Percentiles rank a stretch among this genome's conserved stretches.
Evolutionary conservation across 2,888 invertebrate species (phyloP).

Genomic region (Glaucopsyche alexis): DNA sequence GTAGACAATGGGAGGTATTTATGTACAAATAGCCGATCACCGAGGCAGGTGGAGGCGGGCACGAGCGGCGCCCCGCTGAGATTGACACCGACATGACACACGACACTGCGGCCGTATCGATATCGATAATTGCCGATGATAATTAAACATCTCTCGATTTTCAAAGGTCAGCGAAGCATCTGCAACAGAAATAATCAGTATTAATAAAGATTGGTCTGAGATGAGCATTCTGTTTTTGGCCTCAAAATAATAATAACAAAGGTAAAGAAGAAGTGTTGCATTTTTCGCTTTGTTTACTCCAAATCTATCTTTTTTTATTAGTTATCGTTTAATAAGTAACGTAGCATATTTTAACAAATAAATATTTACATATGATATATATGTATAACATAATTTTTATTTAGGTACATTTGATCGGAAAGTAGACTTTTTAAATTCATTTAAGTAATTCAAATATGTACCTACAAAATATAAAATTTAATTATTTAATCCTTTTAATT

Average conservation of each 20-base stretch:
- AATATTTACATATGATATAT: too few relatives aligned
- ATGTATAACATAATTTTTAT: too few relatives aligned
- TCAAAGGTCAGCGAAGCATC: slow-evolving; percentile 21
- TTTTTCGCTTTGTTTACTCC: background rate
- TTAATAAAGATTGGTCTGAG: background rate
- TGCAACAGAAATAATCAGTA: slow-evolving; percentile 3
- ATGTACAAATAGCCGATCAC: slow-evolving; percentile 42
- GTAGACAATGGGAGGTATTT: slow-evolving; percentile 44
- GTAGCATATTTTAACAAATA: too few relatives aligned
- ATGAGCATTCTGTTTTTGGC: background rate
- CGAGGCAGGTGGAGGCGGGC: slow-evolving; percentile 43
- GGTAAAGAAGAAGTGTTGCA: background rate
- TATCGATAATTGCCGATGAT: slow-evolving; percentile 47
- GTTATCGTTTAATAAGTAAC: too few relatives aligned
- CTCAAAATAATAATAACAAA: background rate
- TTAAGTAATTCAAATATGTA: too few relatives aligned
- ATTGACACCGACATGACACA: slow-evolving; percentile 39
- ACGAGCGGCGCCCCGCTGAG: slow-evolving; percentile 50
- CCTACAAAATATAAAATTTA: too few relatives aligned
- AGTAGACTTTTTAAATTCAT: too few relatives aligned
- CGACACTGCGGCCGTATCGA: slow-evolving; percentile 45
- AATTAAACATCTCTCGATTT: slow-evolving; percentile 15
- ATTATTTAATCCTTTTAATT: too few relatives aligned
- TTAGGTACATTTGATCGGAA: too few relatives aligned
- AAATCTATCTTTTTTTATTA: background rate